These are phyloP conservation scores for Drosophila sproati DNA, from an alignment of 1,140 invertebrate species.

Conservation along the genomic window DNA sequence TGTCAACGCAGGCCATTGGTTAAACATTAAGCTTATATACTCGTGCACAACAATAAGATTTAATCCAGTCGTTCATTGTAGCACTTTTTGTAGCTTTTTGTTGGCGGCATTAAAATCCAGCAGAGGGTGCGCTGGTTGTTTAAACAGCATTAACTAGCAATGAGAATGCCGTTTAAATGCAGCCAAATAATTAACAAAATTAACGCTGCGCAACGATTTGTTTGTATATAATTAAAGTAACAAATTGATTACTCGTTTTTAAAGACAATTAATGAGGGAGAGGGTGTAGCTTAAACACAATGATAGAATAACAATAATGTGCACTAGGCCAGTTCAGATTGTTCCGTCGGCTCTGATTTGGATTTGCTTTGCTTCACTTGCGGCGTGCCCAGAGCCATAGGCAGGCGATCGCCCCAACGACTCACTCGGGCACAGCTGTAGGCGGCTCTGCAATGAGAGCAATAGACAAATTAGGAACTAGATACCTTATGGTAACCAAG, in stretches of 20 bases:
- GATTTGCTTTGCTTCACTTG: constrained; percentile 24
- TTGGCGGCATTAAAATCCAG: constrained; percentile 55
- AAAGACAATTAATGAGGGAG: constrained; percentile 41
- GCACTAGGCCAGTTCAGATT: constrained; percentile 43
- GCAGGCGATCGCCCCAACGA: constrained; percentile 91
- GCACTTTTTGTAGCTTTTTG: constrained; percentile 12
- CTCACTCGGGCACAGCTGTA: constrained; percentile 89
- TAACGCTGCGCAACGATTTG: constrained; percentile 64
- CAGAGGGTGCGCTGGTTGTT: constrained; percentile 62
- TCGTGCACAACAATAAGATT: constrained; percentile 1
- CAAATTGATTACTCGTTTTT: constrained; percentile 62
- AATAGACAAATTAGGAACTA: neutral
- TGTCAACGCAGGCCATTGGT: constrained; percentile 41
- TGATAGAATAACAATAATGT: constrained; percentile 24
- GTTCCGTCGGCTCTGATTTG: constrained; percentile 12
- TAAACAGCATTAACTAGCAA: constrained; percentile 62
- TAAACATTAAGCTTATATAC: constrained; percentile 34
- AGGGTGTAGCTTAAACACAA: constrained; percentile 29
- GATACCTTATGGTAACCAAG: neutral
- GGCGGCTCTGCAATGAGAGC: constrained; percentile 85
- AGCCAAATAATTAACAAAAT: constrained; percentile 72
- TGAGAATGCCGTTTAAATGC: constrained; percentile 68
- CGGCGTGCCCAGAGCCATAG: constrained; percentile 85
- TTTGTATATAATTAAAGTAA: constrained; percentile 76
- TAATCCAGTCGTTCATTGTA: constrained; percentile 19